Evolutionary conservation across 2,888 invertebrate species (phyloP), one percentile per base, ranked within the genome.

Genomic region (Salpingus planirostris): DNA sequence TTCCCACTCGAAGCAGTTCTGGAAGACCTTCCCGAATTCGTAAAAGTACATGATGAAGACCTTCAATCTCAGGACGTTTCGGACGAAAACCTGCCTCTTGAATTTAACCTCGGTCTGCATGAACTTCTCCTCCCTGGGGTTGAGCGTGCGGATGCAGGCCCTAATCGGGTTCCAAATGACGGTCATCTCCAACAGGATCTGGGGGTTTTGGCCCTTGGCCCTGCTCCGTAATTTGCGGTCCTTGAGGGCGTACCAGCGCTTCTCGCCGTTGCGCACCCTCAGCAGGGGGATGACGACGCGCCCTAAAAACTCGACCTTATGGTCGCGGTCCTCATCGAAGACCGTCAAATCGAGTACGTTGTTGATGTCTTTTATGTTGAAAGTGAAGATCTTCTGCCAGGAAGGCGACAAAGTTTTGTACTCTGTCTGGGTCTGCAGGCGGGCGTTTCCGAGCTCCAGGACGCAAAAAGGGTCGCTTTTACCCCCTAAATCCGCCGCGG

Each of bases 381-480:
- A 96, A 24, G 91, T 93, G 62, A 97, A 98, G 47, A 96, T 89
- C 67, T 97, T 97, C 70, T 95, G 92, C 98, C 98, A 98, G 45
- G 83, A 90, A 0, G 98, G 98, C 31, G 84, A 74, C 12, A 98
- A 67, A 0, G 97, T 98, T 65, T 97, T 96, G 64, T 98, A 98
- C 64, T 97, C 96, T 0, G 98, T 98, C 62, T 97, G 95, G 0
- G 98, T 98, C 64, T 97, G 96, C 18, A 97, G 69, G 29, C 97
- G 76, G 1, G 92, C 80, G 60, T 98, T 98, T 8, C 91, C 88
- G 42, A 98, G 69, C 60, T 97, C 96, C 11, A 98, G 64, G 0
- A 98, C 96, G 65, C 95, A 96, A 66, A 97, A 98, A 0, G 98
- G 98, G 66, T 98, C 98, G 26, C 95, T 95, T 62, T 97, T 97